Evolutionary conservation across 1,140 invertebrate genomes (phyloP).

Genomic region (Dryas iulia): DNA sequence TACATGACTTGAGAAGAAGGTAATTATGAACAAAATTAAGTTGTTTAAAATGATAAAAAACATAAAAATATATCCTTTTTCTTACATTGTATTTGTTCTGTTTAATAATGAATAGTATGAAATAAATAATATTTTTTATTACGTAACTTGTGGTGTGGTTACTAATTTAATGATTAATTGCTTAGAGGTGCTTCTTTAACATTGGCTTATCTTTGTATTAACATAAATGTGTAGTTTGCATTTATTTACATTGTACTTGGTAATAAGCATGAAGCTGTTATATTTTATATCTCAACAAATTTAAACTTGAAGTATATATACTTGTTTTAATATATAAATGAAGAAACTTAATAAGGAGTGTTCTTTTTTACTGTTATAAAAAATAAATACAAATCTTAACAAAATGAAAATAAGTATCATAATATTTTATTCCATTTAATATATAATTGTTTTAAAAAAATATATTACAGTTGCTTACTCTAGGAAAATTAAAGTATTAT

Average conservation of each 20-base stretch:
- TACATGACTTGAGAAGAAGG: conserved; percentile 4
- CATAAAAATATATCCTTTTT: too few relatives aligned
- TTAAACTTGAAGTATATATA: not conserved
- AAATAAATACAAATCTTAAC: not conserved
- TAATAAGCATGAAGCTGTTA: not conserved
- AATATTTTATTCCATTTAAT: not conserved
- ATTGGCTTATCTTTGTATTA: not conserved
- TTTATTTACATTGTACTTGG: not conserved
- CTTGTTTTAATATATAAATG: not conserved
- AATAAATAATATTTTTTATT: not conserved
- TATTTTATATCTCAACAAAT: conserved; percentile 1
- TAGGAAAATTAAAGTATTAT: too few relatives aligned
- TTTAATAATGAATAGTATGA: too few relatives aligned
- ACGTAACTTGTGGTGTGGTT: not conserved
- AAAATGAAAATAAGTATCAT: too few relatives aligned
- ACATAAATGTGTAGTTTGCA: not conserved
- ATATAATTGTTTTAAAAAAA: too few relatives aligned
- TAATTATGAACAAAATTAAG: not conserved
- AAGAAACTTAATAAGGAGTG: not conserved
- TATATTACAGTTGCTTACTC: too few relatives aligned
- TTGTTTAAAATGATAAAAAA: not conserved
- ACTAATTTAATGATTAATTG: not conserved
- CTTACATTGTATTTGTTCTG: too few relatives aligned
- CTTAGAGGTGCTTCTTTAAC: not conserved
- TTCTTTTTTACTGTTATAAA: not conserved